Conservation (phyloP, 30 jellyfish, hydroid and myxozoan species). For the Catostylus mosaicus region DNA sequence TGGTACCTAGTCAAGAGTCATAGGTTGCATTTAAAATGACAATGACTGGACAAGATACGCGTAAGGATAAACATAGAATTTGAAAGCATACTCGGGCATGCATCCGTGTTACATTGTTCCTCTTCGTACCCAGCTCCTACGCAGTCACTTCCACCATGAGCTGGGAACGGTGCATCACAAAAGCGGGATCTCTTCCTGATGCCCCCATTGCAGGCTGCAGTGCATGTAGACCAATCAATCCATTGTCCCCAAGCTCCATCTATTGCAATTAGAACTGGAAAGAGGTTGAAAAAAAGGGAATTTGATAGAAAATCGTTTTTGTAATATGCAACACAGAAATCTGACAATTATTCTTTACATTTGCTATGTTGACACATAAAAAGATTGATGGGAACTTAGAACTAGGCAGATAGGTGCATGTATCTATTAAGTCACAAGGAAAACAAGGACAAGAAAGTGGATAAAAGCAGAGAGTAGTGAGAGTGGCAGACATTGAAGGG, state of each 20-base stretch:
- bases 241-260: slow-evolving; percentile 20
- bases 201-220: slow-evolving; percentile 65
- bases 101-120: slow-evolving; percentile 33
- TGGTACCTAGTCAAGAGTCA: too few species aligned
- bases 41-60: background rate
- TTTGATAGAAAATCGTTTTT: too few species aligned
- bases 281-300: background rate
- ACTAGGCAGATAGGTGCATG: too few species aligned
- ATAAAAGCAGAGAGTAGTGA: too few species aligned
- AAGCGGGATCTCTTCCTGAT: slow-evolving; percentile 42
- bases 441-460: too few species aligned
- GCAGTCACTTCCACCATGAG: slow-evolving; percentile 68
- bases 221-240: slow-evolving; percentile 23
- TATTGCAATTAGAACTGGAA: background rate
- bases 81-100: slow-evolving; percentile 1
- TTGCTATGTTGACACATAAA: too few species aligned
- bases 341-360: too few species aligned
- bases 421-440: too few species aligned
- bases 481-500: too few species aligned
- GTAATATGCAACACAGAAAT: background rate
- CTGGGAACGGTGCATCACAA: slow-evolving; percentile 65
- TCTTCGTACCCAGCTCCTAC: slow-evolving; percentile 21
- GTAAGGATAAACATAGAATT: background rate
- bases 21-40: too few species aligned
- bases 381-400: too few species aligned